Base-by-base conservation (phyloP, 2,113 vertebrate species). In the Campylorhamphus procurvoides region DNA sequence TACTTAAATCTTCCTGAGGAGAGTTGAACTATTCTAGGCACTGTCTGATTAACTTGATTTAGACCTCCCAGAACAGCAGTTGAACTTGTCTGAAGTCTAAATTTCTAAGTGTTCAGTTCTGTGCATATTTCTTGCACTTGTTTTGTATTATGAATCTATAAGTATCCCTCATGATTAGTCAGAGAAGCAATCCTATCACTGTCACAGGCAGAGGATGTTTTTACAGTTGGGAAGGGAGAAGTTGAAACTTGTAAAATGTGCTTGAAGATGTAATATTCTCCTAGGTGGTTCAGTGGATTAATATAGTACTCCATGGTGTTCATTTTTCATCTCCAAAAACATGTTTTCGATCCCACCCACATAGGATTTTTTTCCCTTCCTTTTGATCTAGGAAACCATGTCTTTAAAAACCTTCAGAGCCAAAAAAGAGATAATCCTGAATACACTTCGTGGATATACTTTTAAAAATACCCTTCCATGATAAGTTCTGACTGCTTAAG, bases 111-210 rank as follows among this genome's bases (percentile, higher is more conserved):
- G 66, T 58, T 90, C 39, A 63, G 27, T 95, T 96, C 90, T 89
- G 40, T 88, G 74, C 44, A 60, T 96, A 53, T 89, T 96, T 93
- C 83, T 94, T 86, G 44, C 97, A 98, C 95, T 97, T 98, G 97
- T 97, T 97, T 96, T 97, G 49, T 94, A 47, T 98, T 97, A 97
- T 35, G 55, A 93, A 91, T 96, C 91, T 72, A 15, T 89, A 86
- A 81, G 76, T 92, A 96, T 93, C 75, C 55, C 82, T 85, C 74
- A 50, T 89, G 87, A 85, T 97, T 94, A 97, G 77, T 94, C 73
- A 96, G 80, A 93, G 96, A 95, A 84, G 71, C 86, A 95, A 88
- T 90, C 80, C 82, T 95, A 88, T 91, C 87, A 68, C 72, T 94
- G 89, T 96, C 82, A 83, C 42, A 87, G 73, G 93, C 96, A 97